Conservation (phyloP, 2,113 vertebrate genomes). For the Myotis yumanensis region DNA sequence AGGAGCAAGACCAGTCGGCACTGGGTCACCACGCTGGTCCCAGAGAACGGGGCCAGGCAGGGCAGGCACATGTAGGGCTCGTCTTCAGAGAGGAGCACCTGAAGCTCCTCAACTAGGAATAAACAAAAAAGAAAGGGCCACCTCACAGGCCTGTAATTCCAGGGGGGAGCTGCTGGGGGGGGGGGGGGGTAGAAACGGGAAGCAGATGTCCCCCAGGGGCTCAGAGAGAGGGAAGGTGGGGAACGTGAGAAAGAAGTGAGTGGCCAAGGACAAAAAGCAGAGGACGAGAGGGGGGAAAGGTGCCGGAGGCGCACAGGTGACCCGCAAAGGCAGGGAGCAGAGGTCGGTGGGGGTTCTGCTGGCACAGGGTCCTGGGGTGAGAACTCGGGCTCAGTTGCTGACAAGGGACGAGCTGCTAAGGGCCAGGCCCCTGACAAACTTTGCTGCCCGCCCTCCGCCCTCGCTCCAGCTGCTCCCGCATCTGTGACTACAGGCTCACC, state of each 20-base stretch:
- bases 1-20: background rate
- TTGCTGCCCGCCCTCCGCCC: background rate
- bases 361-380: background rate
- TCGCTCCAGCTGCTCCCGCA: background rate
- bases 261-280: background rate
- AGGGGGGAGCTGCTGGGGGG: background rate
- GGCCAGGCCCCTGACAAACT: constrained; percentile 33
- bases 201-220: background rate
- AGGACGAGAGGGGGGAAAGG: background rate
- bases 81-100: background rate
- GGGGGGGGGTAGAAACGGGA: background rate
- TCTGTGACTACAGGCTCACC: constrained; percentile 17
- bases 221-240: too few species aligned
- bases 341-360: rapidly evolving
- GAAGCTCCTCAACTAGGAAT: background rate
- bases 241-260: background rate
- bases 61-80: background rate
- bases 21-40: background rate
- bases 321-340: rapidly evolving
- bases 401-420: background rate
- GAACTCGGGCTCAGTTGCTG: background rate
- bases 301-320: background rate
- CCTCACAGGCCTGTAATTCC: background rate
- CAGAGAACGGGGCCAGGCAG: background rate
- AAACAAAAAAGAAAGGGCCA: background rate